phyloP scores from a whole-genome alignment of 2,113 vertebrate species.

The Tympanuchus pallidicinctus region DNA sequence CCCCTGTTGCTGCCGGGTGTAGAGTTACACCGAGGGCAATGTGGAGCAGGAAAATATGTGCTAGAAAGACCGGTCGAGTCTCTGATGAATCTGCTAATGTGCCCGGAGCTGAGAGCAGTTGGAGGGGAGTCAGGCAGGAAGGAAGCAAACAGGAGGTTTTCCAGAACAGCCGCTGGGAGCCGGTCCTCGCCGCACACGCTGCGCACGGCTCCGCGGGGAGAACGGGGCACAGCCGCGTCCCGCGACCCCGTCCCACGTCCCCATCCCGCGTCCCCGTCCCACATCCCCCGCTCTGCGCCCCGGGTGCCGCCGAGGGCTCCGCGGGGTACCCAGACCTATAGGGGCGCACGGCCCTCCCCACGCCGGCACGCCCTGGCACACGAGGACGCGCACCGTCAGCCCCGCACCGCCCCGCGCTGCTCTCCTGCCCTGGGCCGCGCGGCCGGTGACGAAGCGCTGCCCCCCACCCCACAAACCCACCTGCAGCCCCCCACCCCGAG shows the following conservation, averaged over 20 bases:
- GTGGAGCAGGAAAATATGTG: slow-evolving; percentile 56
- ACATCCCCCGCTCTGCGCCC: background rate
- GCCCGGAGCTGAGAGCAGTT: slow-evolving; percentile 44
- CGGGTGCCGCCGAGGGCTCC: no score
- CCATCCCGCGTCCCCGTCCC: background rate
- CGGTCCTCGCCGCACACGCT: slow-evolving; percentile 4
- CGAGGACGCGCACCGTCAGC: background rate
- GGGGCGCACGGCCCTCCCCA: no score
- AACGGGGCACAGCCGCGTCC: background rate
- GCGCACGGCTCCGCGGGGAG: background rate
- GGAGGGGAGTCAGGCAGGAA: slow-evolving; percentile 55
- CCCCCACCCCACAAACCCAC: background rate
- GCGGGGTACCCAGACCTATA: no score
- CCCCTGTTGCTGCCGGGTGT: background rate
- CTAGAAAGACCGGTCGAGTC: slow-evolving; percentile 68
- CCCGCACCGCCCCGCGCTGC: background rate
- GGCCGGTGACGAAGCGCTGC: background rate
- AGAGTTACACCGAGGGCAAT: slow-evolving; percentile 62
- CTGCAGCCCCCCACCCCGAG: background rate
- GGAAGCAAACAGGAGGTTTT: slow-evolving; percentile 58
- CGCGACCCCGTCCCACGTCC: background rate
- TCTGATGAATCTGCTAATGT: slow-evolving; percentile 50
- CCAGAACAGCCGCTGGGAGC: slow-evolving; percentile 55
- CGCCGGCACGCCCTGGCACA: background rate
- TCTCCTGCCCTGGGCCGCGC: background rate